These are phyloP conservation scores for Cynaeus angustus DNA, from an alignment of 2,888 invertebrate genomes.

Conservation along the genomic window DNA sequence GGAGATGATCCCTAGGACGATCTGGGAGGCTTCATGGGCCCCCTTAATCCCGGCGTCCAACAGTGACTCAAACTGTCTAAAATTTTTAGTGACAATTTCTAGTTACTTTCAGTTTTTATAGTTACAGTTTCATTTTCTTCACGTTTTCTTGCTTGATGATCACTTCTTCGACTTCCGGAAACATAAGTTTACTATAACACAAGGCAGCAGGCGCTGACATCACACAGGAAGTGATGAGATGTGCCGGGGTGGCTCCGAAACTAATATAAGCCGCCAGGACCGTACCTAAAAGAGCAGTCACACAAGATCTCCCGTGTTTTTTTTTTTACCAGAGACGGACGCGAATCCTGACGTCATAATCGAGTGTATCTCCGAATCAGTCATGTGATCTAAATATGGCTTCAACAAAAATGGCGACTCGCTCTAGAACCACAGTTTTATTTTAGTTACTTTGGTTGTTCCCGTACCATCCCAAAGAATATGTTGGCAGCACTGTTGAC, in stretches of 20 bases:
- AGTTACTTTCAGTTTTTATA: background rate
- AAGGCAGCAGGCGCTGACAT: slow-evolving; percentile 98
- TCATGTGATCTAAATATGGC: slow-evolving; percentile 89
- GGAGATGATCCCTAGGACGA: slow-evolving; percentile 91
- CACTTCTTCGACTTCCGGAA: slow-evolving; percentile 92
- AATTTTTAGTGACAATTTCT: slow-evolving; percentile 53
- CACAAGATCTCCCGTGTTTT: too few species aligned
- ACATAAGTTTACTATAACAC: slow-evolving; percentile 90
- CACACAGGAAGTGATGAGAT: slow-evolving; percentile 93
- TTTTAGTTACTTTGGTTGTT: background rate
- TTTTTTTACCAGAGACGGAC: slow-evolving; percentile 95
- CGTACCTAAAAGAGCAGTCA: too few species aligned
- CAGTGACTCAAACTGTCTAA: slow-evolving; percentile 86
- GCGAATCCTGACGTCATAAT: slow-evolving; percentile 97
- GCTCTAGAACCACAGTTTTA: slow-evolving; percentile 75
- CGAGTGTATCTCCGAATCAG: slow-evolving; percentile 93
- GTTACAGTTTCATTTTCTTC: slow-evolving; percentile 79
- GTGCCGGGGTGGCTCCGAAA: slow-evolving; percentile 91
- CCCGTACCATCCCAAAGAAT: slow-evolving; percentile 90
- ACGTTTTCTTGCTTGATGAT: slow-evolving; percentile 86
- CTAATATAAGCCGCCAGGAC: slow-evolving; percentile 94
- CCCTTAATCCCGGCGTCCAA: slow-evolving; percentile 95
- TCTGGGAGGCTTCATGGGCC: slow-evolving; percentile 84
- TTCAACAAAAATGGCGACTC: slow-evolving; percentile 93
- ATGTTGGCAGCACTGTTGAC: slow-evolving; percentile 94